These are phyloP conservation scores for Morone chrysops DNA, from an alignment of 2,113 vertebrate species.

Conservation along the genomic window DNA sequence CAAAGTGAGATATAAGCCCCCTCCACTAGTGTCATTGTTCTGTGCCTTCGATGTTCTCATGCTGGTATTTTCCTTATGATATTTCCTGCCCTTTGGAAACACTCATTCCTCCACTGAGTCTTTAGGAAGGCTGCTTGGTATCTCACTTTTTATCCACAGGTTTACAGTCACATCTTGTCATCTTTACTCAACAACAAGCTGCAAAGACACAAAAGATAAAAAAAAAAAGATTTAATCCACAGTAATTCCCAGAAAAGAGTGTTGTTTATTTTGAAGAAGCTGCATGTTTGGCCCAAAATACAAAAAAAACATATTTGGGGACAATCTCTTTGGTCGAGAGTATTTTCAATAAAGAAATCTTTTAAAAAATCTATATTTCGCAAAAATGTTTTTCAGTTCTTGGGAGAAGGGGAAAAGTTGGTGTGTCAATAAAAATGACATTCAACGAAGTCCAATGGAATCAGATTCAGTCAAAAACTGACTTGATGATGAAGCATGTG, in stretches of 20 bases:
- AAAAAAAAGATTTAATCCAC: neutral
- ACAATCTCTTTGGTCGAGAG: no score
- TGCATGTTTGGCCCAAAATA: neutral
- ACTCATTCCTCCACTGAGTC: constrained; percentile 2
- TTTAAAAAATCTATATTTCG: no score
- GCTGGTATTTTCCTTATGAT: constrained; percentile 71
- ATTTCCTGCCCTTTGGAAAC: constrained; percentile 62
- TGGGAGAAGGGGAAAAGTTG: no score
- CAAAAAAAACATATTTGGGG: neutral
- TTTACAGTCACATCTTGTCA: constrained; percentile 1
- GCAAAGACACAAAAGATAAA: neutral
- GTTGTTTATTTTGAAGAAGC: neutral
- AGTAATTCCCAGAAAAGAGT: neutral
- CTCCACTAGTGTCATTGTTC: constrained; percentile 36
- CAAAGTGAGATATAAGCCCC: neutral
- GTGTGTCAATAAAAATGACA: no score
- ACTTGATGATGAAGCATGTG: no score
- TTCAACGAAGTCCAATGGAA: no score
- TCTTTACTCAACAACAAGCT: neutral
- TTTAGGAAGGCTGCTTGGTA: constrained; percentile 6
- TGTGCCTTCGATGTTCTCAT: constrained; percentile 51
- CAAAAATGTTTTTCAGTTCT: no score
- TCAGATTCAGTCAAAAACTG: no score
- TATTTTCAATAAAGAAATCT: neutral
- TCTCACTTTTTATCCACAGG: neutral